These are phyloP conservation scores for Apodemus speciosus DNA, from an alignment of 2,113 vertebrate species.

Conservation along the genomic window DNA sequence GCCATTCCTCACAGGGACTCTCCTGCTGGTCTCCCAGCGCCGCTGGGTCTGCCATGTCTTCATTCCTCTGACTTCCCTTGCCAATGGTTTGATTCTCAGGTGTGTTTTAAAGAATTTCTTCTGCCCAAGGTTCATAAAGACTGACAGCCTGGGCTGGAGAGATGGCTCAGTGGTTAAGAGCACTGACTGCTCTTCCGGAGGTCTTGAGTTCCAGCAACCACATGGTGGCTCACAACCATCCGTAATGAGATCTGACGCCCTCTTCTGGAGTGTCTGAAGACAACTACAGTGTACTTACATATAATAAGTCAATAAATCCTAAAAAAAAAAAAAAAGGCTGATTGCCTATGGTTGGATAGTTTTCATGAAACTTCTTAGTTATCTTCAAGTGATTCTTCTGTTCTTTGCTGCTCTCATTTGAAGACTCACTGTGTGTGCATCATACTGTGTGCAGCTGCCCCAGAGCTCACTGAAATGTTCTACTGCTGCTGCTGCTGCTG, in stretches of 20 bases:
- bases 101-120: neutral
- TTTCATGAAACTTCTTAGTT: neutral
- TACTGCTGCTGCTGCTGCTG: neutral
- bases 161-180: no score
- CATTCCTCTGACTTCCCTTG: neutral
- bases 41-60: no score
- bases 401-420: neutral
- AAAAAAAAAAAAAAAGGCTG: neutral
- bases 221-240: no score
- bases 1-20: neutral
- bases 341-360: neutral
- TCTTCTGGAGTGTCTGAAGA: no score
- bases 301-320: no score
- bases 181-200: no score
- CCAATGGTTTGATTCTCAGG: neutral
- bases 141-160: neutral
- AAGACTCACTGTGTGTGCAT: neutral
- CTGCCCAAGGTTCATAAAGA: neutral
- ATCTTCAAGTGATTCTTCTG: neutral
- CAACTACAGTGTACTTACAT: no score
- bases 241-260: no score
- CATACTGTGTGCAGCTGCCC: neutral
- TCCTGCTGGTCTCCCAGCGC: accelerated
- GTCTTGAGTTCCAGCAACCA: no score
- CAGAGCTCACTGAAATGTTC: accelerated